Evolutionary conservation across 2,113 vertebrate species (phyloP), one percentile per base, ranked within the genome.

Genomic region (Oryzias woworae): DNA sequence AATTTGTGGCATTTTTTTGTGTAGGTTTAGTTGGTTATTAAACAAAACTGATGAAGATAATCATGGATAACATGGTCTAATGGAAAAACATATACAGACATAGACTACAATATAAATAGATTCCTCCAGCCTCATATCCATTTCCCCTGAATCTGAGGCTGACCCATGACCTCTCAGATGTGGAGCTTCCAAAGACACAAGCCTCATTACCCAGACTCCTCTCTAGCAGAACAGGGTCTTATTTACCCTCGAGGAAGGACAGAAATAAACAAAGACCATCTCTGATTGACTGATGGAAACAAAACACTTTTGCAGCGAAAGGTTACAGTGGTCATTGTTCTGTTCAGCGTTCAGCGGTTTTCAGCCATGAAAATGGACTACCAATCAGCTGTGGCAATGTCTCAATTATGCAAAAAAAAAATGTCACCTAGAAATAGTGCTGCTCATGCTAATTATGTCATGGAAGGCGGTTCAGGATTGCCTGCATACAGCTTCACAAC

Each of bases 191-290:
- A 81, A 85, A 87, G 78, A 84, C 78, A 56, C 71, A 53, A 43
- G 73, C 78, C 86, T 87, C 86, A 88, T 89, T 89, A 88, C 82
- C 80, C 80, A 80, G 66, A 47, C 67, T 84, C 69, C 80, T 86
- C 83, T 77, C 62, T 65, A 71, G 68, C 42, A 56, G 50, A 66
- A 62, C 18, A 2, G 83, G 79, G 81, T 81, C 77, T 82, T 67
- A 77, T 82, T 81, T 76, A 80, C 74, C 85, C 87, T 66, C 44
- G 67, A 85, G 85, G 80, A 87, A 87, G 83, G 87, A 88, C 85
- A 73, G 79, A 81, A 87, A 89, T 85, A 87, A 78, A 85, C 69
- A 79, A 82, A 85, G 84, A 77, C 73, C 66, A 72, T 56, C 4
- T 24, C 53, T 69, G 75, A 83, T 81, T 14, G 67, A 81, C 73